Base-by-base conservation (phyloP, 2,888 invertebrate genomes). In the Acanthosoma haemorrhoidale region DNA sequence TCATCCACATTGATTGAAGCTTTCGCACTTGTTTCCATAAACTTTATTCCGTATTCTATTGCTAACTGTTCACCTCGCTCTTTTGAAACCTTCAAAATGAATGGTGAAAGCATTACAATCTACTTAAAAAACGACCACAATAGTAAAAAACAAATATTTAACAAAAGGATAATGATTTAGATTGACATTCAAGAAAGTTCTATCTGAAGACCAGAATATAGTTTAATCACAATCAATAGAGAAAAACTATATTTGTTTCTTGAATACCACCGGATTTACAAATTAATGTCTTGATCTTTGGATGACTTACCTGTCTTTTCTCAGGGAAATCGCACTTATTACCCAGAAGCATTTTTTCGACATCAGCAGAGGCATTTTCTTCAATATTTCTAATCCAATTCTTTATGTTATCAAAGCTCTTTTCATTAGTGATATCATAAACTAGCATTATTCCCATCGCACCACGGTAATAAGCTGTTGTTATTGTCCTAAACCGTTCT, bases 401-500 rank as follows among this genome's bases (percentile, higher is more conserved):
- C 80, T 96, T 94, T 71, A 99, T 98, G 80, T 98, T 98, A 82
- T 98, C 95, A 83, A 99, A 98, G 77, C 96, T 96, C 83, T 97
- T 97, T 80, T 96, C 97, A 83, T 96, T 97, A 77, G 98, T 98
- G 76, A 99, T 97, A 82, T 99, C 99, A 82, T 99, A 99, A 39
- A 97, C 97, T 75, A 98, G 85, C 95, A 98, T 96, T 76, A 99
- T 99, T 73, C 99, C 99, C 97, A 99, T 99, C 51, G 98, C 98
- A 63, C 98, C 99, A 76, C 99, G 88, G 83, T 99, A 99, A 80
- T 99, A 99, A n/a, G 98, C 97, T 72, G 98, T 99, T 69, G 98
- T 99, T 77, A 99, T 99, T 74, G 98, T 99, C 77, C 97, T 88
- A 84, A 99, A 99, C 79, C 98, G 86, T 81, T 99, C 99, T 82